Evolutionary conservation across 2,888 invertebrate genomes (phyloP).

Genomic region (Gastracanthus pulcherrimus): DNA sequence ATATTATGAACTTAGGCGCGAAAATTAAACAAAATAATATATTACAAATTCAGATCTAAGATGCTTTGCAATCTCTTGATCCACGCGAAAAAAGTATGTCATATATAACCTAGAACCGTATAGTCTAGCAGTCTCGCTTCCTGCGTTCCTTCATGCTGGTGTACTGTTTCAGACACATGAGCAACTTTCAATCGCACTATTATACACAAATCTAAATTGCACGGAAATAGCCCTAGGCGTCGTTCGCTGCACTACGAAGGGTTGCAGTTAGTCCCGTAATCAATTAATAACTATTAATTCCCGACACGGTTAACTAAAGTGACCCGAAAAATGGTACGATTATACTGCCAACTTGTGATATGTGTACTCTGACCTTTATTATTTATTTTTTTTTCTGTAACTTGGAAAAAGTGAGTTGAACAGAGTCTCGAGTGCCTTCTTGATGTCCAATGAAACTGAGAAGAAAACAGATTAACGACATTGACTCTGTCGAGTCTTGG

Average conservation of each 20-base stretch:
- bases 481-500: constrained; percentile 56
- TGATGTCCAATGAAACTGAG: constrained; percentile 52
- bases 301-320: constrained; percentile 44
- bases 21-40: constrained; percentile 57
- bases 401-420: constrained; percentile 31
- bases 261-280: constrained; percentile 63
- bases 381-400: constrained; percentile 25
- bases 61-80: constrained; percentile 56
- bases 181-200: constrained; percentile 53
- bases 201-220: constrained; percentile 67
- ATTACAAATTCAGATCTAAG: constrained; percentile 60
- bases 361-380: constrained; percentile 52
- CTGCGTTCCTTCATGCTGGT: constrained; percentile 45
- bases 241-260: constrained; percentile 58
- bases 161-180: constrained; percentile 43
- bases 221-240: constrained; percentile 67
- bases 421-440: constrained; percentile 51
- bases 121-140: constrained; percentile 53
- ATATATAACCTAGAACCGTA: constrained; percentile 49
- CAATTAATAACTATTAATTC: constrained; percentile 55
- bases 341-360: constrained; percentile 53
- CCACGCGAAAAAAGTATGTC: constrained; percentile 47
- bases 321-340: constrained; percentile 43
- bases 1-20: constrained; percentile 44
- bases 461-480: constrained; percentile 59